A percentile compares a stretch with the other conserved stretches of the same genome.
Conservation (phyloP, 2,888 invertebrate genomes). For the Gastrophysa polygoni region DNA sequence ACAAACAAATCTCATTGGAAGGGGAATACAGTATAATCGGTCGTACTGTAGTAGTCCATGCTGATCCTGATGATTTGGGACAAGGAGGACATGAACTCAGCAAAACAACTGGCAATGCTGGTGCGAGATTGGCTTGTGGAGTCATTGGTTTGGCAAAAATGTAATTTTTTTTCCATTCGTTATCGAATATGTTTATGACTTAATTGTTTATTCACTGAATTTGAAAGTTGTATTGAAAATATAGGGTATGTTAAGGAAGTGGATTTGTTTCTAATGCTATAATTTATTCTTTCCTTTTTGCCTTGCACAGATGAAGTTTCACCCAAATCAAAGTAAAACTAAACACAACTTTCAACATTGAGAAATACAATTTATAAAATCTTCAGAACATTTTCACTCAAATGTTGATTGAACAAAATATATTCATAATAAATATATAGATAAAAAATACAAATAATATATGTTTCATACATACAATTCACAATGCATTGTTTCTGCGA, state of each 20-base stretch:
- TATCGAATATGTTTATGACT: neutral
- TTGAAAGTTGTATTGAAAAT: neutral
- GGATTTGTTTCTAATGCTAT: neutral
- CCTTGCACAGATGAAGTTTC: too few species aligned
- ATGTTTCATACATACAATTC: too few species aligned
- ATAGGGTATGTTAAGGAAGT: neutral
- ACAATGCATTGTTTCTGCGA: too few species aligned
- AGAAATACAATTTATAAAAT: too few species aligned
- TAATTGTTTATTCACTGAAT: neutral
- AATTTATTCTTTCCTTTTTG: too few species aligned
- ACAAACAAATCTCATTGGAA: conserved; percentile 67
- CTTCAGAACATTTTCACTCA: too few species aligned
- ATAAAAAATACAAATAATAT: too few species aligned
- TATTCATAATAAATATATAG: too few species aligned
- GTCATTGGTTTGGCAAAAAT: conserved; percentile 77
- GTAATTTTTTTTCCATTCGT: conserved; percentile 35
- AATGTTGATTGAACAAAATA: too few species aligned
- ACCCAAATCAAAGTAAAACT: too few species aligned
- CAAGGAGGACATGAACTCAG: conserved; percentile 90
- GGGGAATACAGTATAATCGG: conserved; percentile 82
- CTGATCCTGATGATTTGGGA: conserved; percentile 93
- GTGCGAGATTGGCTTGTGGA: conserved; percentile 86
- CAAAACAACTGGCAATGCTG: conserved; percentile 94
- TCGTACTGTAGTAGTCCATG: conserved; percentile 88
- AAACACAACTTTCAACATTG: too few species aligned